phyloP scores from a whole-genome alignment of 2,797 vertebrate genomes.

The Labeo calbasu region DNA sequence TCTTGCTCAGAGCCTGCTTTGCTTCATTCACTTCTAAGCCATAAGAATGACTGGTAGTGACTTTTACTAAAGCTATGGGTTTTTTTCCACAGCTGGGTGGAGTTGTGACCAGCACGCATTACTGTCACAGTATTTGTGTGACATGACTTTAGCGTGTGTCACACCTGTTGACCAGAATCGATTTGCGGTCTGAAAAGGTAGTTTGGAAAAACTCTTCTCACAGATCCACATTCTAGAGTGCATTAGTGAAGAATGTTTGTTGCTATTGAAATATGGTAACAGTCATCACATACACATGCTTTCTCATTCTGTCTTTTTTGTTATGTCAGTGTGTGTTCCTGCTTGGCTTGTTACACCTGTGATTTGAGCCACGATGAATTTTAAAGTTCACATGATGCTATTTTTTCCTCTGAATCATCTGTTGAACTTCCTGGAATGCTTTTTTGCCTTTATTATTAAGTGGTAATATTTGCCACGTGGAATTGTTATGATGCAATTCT shows the following conservation, averaged over 20 bases:
- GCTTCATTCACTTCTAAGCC: conserved; percentile 52
- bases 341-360: conserved; percentile 23
- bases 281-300: conserved; percentile 9
- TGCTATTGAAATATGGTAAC: conserved; percentile 23
- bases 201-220: conserved; percentile 27
- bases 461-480: not conserved
- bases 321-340: not conserved
- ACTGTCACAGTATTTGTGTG: conserved; percentile 38
- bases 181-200: conserved; percentile 13
- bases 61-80: conserved; percentile 37
- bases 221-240: conserved; percentile 51
- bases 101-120: conserved; percentile 13
- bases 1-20: conserved; percentile 37
- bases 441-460: not conserved
- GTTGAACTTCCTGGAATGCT: not conserved
- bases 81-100: conserved; percentile 39
- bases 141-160: conserved; percentile 42
- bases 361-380: conserved; percentile 7
- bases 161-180: conserved; percentile 30
- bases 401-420: not conserved
- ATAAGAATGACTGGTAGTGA: conserved; percentile 44
- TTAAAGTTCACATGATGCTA: not conserved
- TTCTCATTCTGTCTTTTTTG: not conserved
- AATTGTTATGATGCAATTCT: not conserved
- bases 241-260: conserved; percentile 48